Conservation (phyloP, 2,888 invertebrate genomes). For the Suillia variegata region DNA sequence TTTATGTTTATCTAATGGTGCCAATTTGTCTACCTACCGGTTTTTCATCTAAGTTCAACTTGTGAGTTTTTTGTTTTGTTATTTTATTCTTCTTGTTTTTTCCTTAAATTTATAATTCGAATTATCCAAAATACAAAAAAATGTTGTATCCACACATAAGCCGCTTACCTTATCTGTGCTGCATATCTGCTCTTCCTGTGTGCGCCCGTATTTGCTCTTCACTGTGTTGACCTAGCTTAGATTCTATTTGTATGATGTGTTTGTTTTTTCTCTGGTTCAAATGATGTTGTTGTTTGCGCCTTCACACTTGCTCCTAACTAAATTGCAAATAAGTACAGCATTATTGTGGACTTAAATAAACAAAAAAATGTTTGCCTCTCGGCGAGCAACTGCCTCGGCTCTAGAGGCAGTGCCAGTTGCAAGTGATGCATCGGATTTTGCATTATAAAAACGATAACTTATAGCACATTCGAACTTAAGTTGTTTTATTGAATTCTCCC, state of each 20-base stretch:
- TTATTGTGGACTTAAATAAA: too few species aligned
- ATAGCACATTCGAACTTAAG: too few species aligned
- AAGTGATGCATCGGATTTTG: too few species aligned
- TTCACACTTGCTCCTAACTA: too few species aligned
- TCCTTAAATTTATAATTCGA: background rate
- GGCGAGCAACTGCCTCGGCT: too few species aligned
- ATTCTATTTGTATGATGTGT: background rate
- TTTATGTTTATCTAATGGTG: conserved; percentile 22
- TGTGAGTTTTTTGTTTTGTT: too few species aligned
- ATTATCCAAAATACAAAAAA: background rate
- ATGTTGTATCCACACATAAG: too few species aligned
- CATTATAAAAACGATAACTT: too few species aligned
- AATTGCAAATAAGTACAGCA: too few species aligned
- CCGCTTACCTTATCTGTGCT: conserved; percentile 10
- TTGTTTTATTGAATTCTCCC: too few species aligned
- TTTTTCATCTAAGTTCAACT: conserved; percentile 1
- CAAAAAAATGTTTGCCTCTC: too few species aligned
- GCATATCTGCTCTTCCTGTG: background rate
- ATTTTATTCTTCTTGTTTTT: background rate
- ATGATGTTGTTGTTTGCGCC: background rate
- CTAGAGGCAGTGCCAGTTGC: too few species aligned
- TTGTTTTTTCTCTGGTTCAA: background rate
- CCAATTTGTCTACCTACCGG: conserved; percentile 25
- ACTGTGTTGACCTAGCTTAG: background rate
- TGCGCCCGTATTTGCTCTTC: background rate